Evolutionary conservation across 1,140 invertebrate species (phyloP).

Genomic region (Rhynchophorus ferrugineus): DNA sequence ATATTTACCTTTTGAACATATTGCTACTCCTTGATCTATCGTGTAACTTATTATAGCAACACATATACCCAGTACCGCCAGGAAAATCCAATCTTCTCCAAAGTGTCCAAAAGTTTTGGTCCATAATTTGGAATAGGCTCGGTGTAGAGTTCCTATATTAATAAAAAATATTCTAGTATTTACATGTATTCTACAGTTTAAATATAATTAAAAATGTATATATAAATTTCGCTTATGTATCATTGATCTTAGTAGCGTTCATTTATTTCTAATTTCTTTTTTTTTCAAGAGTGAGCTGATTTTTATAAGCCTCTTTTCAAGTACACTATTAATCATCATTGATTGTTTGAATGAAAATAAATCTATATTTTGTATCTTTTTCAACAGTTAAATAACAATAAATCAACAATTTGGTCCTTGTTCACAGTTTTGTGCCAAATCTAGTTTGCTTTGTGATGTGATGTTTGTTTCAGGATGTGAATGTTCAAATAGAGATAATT

Average conservation of each 20-base stretch:
- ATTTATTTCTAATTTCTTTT: background rate
- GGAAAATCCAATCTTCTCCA: slow-evolving; percentile 94
- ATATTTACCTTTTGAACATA: slow-evolving; percentile 65
- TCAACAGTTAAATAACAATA: too few relatives aligned
- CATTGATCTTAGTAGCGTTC: background rate
- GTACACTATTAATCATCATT: too few relatives aligned
- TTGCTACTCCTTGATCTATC: slow-evolving; percentile 90
- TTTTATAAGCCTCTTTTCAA: too few relatives aligned
- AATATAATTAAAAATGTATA: background rate
- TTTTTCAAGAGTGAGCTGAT: background rate
- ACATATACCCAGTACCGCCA: slow-evolving; percentile 85
- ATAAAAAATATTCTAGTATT: slow-evolving; percentile 13
- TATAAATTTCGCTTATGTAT: background rate
- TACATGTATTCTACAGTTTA: background rate
- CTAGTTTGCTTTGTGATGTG: too few relatives aligned
- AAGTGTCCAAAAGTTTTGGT: slow-evolving; percentile 78
- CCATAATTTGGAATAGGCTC: slow-evolving; percentile 59
- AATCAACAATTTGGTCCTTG: too few relatives aligned
- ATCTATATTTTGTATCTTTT: too few relatives aligned
- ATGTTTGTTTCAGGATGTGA: too few relatives aligned
- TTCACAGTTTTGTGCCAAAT: too few relatives aligned
- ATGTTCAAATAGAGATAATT: too few relatives aligned
- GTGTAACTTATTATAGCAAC: slow-evolving; percentile 91
- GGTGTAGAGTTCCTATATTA: slow-evolving; percentile 43
- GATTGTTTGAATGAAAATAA: too few relatives aligned